Base-by-base conservation (phyloP, 2,797 vertebrate species). In the Etheostoma nigrum region DNA sequence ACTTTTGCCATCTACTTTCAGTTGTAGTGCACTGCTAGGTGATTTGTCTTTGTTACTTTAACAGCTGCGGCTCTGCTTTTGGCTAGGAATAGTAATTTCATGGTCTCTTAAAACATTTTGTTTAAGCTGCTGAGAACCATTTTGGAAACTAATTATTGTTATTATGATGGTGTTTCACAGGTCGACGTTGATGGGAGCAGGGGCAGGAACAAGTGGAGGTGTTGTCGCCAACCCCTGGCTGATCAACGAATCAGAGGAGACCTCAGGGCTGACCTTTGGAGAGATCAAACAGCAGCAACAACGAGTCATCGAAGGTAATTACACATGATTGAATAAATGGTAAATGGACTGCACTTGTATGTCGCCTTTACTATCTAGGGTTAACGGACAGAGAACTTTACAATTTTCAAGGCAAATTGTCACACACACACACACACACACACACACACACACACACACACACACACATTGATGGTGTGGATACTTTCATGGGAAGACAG, bases 271-370 rank as follows among this genome's bases (percentile, higher is more conserved):
- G 23, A 92, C 89, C 67, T 97, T 97, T 75, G 94, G 95, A 2
- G 97, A 97, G 69, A 96, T 99, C 85, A 96, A 95, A 86, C 95
- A 97, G 74, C 97, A 99, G 85, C 98, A 99, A 86, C 96, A 95
- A 52, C 93, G 86, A 72, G 96, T 98, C 83, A 97, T 99, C 30
- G 95, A 98, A 92, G 97, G 98, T 94, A 82, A 82, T 63, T 25
- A 33, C 15, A 49, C 21, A 65, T 45, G 0, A 51, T 25, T 53
- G 5, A 54, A 27, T 21, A 15, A 47, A 18, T 25, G 3, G 2
- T 18, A 36, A 65, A 53, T n/a, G 44, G 15, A 36, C 19, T 67
- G 30, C 18, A 10, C 13, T 69, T 62, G 47, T 6, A n/a, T 33
- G 21, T 5, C 0, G 4, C 12, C 12, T 27, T n/a, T 23, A 54